These are phyloP conservation scores for Dendrophyllia cribrosa DNA, from an alignment of 64 coral and sea anemone genomes.

Conservation along the genomic window DNA sequence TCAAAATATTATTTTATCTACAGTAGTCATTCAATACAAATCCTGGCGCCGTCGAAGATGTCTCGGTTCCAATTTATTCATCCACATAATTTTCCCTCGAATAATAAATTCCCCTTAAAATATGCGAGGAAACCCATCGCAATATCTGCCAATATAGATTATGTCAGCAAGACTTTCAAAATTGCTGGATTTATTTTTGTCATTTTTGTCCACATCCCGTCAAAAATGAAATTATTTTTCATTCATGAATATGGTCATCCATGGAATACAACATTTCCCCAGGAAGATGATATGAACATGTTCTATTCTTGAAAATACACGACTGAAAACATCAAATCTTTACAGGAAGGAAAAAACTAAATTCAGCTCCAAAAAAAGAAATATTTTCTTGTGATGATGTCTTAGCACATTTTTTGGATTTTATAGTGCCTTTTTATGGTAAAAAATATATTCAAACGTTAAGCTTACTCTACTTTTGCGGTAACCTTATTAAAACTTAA, in stretches of 20 bases:
- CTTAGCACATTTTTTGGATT: background rate
- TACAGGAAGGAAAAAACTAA: background rate
- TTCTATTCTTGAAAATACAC: conserved; percentile 51
- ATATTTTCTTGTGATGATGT: background rate
- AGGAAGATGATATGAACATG: background rate
- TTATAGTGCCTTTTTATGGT: conserved; percentile 9
- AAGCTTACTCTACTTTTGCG: background rate
- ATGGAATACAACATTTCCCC: background rate
- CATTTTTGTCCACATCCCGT: background rate
- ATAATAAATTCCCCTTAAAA: background rate
- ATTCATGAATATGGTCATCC: background rate
- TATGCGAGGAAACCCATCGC: background rate
- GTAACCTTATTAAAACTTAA: too few relatives aligned
- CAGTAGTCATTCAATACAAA: background rate
- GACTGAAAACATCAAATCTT: background rate
- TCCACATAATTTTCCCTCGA: background rate
- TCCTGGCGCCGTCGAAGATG: background rate
- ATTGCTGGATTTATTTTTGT: background rate
- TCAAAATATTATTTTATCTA: background rate
- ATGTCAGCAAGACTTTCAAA: conserved; percentile 7
- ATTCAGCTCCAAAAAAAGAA: background rate
- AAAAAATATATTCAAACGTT: background rate
- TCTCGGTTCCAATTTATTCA: background rate
- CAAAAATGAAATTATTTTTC: conserved; percentile 10
- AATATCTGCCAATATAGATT: background rate